Base-by-base conservation (phyloP, 2,113 vertebrate genomes). In the Dissostichus mawsoni region DNA sequence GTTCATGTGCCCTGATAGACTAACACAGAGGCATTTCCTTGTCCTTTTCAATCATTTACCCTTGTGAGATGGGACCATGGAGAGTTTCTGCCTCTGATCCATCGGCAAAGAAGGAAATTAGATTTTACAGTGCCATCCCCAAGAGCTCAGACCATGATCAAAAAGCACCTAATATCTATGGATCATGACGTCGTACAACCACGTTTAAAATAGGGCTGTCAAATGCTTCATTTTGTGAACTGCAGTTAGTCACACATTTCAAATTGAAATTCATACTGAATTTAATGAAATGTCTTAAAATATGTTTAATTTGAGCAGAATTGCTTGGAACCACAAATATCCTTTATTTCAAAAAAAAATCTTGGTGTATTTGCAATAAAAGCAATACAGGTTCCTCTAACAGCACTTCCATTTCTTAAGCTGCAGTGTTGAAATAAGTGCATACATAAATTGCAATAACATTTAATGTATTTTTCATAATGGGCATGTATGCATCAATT, bases 41-140 rank as follows among this genome's bases (percentile, higher is more conserved):
- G 88, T 90, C 93, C 78, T 89, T 88, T 85, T 87, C 86, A 79
- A 84, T 93, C 76, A 66, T 76, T 80, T 76, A 74, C 81, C 81
- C 76, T 84, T 69, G 83, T 84, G 79, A 87, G 81, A 88, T 61
- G 64, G 72, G 74, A 86, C 82, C 85, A 25, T 5, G 69, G 76
- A 87, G 88, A 84, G 77, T 44, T 78, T 16, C 45, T 10, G 69
- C 78, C 82, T 92, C 87, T 86, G 83, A 88, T 84, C 81, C 81
- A 57, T 53, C 74, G 71, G 80, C 69, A 85, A 29, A 87, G 62
- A 69, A 90, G 83, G 67, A 87, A 66, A 90, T 86, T 52, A 48
- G 69, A 78, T 74, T 36, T 82, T 75, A 66, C 56, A 62, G 74
- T 61, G 78, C 72, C 82, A 50, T 66, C 73, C 75, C 71, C 71